Percentiles rank a stretch among this genome's conserved stretches.
These are phyloP conservation scores for Nesoenas mayeri DNA, from an alignment of 2,113 vertebrate species.

Conservation along the genomic window DNA sequence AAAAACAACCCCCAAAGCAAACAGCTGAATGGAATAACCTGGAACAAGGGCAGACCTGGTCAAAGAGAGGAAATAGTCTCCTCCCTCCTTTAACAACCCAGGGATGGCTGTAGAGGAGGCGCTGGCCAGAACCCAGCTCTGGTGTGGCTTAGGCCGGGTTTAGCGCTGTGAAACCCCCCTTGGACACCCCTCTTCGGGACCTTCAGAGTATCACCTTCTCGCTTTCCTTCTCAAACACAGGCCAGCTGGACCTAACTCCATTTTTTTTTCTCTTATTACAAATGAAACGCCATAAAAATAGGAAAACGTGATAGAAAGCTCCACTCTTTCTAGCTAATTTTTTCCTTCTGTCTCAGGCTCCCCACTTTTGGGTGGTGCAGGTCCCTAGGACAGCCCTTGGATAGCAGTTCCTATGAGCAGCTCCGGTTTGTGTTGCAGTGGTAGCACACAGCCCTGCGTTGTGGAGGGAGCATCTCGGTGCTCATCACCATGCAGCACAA, in stretches of 20 bases:
- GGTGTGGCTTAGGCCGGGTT: not conserved
- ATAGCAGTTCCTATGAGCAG: not conserved
- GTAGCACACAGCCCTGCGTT: not conserved
- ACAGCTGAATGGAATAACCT: not conserved
- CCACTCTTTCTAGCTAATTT: not conserved
- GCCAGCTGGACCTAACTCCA: not conserved
- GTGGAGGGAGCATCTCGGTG: not conserved
- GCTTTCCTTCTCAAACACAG: not conserved
- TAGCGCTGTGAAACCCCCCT: not conserved
- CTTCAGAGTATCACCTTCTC: not conserved
- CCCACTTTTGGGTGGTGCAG: not conserved
- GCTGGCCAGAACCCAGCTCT: not conserved
- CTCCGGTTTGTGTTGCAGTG: not conserved
- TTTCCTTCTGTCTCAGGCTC: not conserved
- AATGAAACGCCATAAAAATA: not conserved
- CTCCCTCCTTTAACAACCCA: too few relatives aligned
- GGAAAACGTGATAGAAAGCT: not conserved
- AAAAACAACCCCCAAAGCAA: not conserved
- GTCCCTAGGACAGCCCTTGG: not conserved
- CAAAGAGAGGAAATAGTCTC: not conserved
- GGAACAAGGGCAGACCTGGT: not conserved
- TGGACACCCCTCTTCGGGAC: rapidly evolving
- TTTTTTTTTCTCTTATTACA: not conserved
- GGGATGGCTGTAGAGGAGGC: not conserved
- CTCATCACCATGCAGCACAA: not conserved